Evolutionary conservation across 2,797 vertebrate genomes (phyloP).

Genomic region (Cuculus canorus): DNA sequence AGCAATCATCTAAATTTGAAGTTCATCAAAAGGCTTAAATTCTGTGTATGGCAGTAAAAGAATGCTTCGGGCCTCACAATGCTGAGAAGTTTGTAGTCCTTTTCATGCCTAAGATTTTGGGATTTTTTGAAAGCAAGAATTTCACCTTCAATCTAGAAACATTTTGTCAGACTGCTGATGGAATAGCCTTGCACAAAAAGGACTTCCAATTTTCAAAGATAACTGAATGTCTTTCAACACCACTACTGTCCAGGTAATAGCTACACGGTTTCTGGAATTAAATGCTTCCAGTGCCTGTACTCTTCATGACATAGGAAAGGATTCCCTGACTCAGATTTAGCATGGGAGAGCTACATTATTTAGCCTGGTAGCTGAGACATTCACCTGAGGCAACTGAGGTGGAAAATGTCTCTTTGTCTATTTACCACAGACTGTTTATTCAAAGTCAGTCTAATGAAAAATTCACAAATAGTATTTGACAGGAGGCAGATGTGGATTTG

Average conservation of each 20-base stretch:
- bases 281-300: neutral
- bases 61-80: neutral
- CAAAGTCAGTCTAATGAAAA: neutral
- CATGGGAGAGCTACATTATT: neutral
- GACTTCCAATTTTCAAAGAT: neutral
- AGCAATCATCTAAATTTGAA: neutral
- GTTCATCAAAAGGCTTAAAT: neutral
- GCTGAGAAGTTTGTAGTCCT: neutral
- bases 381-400: neutral
- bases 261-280: neutral
- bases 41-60: neutral
- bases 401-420: neutral
- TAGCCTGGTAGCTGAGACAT: neutral
- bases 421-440: neutral
- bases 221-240: neutral
- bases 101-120: neutral
- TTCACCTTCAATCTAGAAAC: neutral
- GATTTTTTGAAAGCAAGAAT: neutral
- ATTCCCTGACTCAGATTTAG: neutral
- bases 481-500: neutral
- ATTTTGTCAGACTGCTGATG: neutral
- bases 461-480: neutral
- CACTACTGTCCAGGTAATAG: neutral
- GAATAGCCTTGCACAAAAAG: neutral
- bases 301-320: neutral